Percentiles rank a stretch among this genome's conserved stretches.
These are phyloP conservation scores for Gorsachius goisagi DNA, from an alignment of 2,113 vertebrate genomes.

Conservation along the genomic window DNA sequence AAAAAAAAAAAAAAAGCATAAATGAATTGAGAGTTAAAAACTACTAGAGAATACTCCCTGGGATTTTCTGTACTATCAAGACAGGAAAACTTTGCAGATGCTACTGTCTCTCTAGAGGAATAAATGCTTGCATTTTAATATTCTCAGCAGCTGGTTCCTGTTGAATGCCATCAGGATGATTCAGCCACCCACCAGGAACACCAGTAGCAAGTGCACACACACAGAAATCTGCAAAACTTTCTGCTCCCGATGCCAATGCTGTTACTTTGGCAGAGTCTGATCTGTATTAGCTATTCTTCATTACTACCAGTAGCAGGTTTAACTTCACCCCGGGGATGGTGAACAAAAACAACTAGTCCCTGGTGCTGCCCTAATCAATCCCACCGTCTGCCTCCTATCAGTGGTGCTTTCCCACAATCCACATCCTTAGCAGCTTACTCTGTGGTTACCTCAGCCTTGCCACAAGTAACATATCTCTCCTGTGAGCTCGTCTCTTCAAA, in stretches of 20 bases:
- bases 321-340: neutral
- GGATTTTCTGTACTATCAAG: conserved; percentile 83
- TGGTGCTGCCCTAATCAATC: neutral
- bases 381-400: neutral
- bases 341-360: neutral
- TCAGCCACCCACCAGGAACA: conserved; percentile 85
- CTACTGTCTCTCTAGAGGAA: conserved; percentile 86
- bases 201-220: conserved; percentile 77
- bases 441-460: neutral
- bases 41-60: conserved; percentile 74
- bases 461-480: neutral
- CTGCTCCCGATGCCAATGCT: conserved; percentile 59
- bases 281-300: conserved; percentile 42
- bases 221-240: conserved; percentile 76
- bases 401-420: conserved; percentile 15
- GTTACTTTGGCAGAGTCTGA: conserved; percentile 52
- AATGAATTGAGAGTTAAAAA: conserved; percentile 78
- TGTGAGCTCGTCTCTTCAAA: neutral
- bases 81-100: conserved; percentile 85
- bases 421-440: conserved; percentile 10
- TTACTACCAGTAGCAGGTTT: conserved; percentile 51
- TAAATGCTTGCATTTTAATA: conserved; percentile 85
- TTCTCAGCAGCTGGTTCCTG: conserved; percentile 86
- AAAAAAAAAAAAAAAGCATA: conserved; percentile 29
- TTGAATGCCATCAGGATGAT: conserved; percentile 88